Evolutionary conservation across 2,113 vertebrate species (phyloP).

Genomic region (Microcebus jonahi): DNA sequence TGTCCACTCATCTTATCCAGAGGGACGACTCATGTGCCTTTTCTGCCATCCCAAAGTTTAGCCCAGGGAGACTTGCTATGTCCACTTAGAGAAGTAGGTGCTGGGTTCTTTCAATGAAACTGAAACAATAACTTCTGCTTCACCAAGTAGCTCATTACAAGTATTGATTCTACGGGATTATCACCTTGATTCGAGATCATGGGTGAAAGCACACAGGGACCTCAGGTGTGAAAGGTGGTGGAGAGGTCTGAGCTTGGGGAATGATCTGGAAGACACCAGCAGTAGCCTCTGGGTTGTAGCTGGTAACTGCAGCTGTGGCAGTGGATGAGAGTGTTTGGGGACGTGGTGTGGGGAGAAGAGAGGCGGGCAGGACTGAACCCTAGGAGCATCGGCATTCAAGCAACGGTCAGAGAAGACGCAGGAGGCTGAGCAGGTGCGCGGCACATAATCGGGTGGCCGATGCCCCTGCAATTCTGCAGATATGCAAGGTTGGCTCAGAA

Average conservation of each 20-base stretch:
- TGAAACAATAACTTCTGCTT: neutral
- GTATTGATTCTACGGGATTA: neutral
- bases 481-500: no score
- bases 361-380: fast-evolving
- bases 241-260: neutral
- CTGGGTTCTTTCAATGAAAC: neutral
- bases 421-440: neutral
- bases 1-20: neutral
- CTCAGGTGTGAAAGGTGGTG: neutral
- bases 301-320: no score
- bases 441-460: neutral
- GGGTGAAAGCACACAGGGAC: neutral
- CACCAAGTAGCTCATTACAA: neutral
- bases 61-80: neutral
- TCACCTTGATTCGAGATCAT: neutral
- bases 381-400: no score
- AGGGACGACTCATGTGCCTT: neutral
- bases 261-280: neutral
- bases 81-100: no score
- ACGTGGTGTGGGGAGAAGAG: neutral
- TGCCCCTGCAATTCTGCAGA: neutral
- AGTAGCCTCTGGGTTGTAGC: no score
- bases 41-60: neutral
- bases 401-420: neutral
- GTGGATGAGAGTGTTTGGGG: neutral